Conservation (phyloP, 2,888 invertebrate species). For the Caenorhabditis sp. region DNA sequence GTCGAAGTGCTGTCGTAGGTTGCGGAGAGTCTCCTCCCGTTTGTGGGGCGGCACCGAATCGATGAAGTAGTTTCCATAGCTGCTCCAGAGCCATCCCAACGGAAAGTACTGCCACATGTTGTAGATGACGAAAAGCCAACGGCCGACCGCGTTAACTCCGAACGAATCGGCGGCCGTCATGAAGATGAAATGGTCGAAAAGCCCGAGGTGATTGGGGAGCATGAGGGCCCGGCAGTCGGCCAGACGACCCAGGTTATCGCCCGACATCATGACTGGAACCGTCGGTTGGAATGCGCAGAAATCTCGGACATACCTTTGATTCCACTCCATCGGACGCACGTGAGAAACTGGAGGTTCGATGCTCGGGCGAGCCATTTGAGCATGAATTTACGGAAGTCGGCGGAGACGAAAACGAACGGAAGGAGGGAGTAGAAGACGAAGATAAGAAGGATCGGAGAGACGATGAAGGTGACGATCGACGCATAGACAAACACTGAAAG, state of each 20-base stretch:
- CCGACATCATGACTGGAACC: constrained; percentile 36
- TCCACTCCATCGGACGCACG: constrained; percentile 28
- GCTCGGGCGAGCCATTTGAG: constrained; percentile 18
- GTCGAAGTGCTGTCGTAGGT: constrained; percentile 81
- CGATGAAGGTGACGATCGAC: constrained; percentile 16
- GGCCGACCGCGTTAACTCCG: constrained; percentile 41
- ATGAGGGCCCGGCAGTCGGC: constrained; percentile 63
- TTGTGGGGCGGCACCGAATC: constrained; percentile 60
- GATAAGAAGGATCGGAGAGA: constrained; percentile 24
- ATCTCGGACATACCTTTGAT: constrained; percentile 25
- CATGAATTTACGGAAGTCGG: constrained; percentile 19
- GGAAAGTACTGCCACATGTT: constrained; percentile 72
- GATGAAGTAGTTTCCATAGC: constrained; percentile 72
- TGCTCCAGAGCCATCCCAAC: constrained; percentile 67
- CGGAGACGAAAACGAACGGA: constrained; percentile 14
- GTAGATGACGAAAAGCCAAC: constrained; percentile 70
- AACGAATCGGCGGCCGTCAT: constrained; percentile 61
- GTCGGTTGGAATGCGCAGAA: not conserved
- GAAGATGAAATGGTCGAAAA: constrained; percentile 71
- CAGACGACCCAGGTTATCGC: constrained; percentile 29
- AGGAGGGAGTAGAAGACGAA: constrained; percentile 13
- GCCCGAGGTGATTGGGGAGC: constrained; percentile 67
- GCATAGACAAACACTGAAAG: constrained; percentile 32
- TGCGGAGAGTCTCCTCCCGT: constrained; percentile 86
- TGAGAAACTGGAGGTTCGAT: constrained; percentile 40